Evolutionary conservation across 2,797 vertebrate species (phyloP).

Genomic region (Botia almorhae): DNA sequence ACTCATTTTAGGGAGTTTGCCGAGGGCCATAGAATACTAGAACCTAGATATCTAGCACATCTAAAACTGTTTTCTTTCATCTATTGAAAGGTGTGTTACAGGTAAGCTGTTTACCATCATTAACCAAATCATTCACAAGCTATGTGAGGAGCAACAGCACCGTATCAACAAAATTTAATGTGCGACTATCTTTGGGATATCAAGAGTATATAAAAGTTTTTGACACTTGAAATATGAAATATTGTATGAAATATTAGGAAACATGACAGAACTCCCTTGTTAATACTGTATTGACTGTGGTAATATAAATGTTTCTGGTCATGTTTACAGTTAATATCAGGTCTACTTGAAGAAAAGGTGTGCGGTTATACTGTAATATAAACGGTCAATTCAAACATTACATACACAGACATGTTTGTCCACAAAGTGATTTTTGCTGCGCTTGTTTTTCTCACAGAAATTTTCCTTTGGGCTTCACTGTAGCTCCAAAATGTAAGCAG

Average conservation of each 20-base stretch:
- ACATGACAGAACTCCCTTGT: not conserved
- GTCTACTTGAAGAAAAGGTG: constrained; percentile 54
- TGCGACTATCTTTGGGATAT: not conserved
- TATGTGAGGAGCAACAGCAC: not conserved
- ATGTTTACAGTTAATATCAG: constrained; percentile 42
- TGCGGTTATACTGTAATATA: constrained; percentile 15
- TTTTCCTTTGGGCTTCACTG: not conserved
- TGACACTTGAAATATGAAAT: too few species aligned
- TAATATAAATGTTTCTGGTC: constrained; percentile 9
- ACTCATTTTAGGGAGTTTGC: not conserved
- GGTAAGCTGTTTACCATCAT: not conserved
- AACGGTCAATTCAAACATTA: not conserved
- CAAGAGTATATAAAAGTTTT: not conserved
- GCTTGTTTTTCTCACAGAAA: too few species aligned
- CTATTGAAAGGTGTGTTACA: not conserved
- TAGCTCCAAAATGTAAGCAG: not conserved
- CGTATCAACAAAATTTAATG: constrained; percentile 2
- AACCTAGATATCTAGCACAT: not conserved
- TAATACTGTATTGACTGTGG: constrained; percentile 1
- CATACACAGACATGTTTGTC: not conserved
- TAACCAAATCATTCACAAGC: not conserved
- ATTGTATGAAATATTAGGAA: too few species aligned
- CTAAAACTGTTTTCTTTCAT: not conserved
- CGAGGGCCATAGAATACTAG: not conserved
- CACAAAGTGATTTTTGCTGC: not conserved